Conservation (phyloP, 2,888 invertebrate genomes). For the Lacanobia oleracea region DNA sequence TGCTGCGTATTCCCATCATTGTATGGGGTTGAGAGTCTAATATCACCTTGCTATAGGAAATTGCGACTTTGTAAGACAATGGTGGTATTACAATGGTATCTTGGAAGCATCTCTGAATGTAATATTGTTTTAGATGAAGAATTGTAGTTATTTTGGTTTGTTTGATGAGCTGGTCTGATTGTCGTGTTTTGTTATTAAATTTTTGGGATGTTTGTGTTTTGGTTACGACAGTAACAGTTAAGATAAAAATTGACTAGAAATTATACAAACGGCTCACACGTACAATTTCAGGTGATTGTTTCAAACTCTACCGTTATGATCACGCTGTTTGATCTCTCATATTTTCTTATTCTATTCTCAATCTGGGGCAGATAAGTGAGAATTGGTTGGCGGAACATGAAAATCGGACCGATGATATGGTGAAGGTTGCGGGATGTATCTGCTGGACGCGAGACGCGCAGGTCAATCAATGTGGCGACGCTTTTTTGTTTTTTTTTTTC, state of each 20-base stretch:
- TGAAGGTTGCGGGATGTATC: background rate
- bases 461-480: background rate
- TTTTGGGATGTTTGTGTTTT: background rate
- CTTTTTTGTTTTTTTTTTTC: too few relatives aligned
- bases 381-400: too few relatives aligned
- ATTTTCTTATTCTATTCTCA: too few relatives aligned
- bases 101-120: slow-evolving; percentile 60
- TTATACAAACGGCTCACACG: background rate
- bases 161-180: slow-evolving; percentile 55
- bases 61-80: slow-evolving; percentile 66
- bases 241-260: background rate
- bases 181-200: slow-evolving; percentile 49
- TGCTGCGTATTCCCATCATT: slow-evolving; percentile 73
- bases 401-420: background rate
- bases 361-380: too few relatives aligned
- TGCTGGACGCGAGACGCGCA: background rate
- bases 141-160: slow-evolving; percentile 50
- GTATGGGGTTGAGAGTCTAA: slow-evolving; percentile 65
- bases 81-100: slow-evolving; percentile 63
- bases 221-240: background rate
- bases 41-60: slow-evolving; percentile 69
- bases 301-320: too few relatives aligned
- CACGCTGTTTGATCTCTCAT: too few relatives aligned
- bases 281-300: background rate
- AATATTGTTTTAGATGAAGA: slow-evolving; percentile 67